Evolutionary conservation across 2,113 vertebrate species (phyloP).

Genomic region (Hydropotes inermis): DNA sequence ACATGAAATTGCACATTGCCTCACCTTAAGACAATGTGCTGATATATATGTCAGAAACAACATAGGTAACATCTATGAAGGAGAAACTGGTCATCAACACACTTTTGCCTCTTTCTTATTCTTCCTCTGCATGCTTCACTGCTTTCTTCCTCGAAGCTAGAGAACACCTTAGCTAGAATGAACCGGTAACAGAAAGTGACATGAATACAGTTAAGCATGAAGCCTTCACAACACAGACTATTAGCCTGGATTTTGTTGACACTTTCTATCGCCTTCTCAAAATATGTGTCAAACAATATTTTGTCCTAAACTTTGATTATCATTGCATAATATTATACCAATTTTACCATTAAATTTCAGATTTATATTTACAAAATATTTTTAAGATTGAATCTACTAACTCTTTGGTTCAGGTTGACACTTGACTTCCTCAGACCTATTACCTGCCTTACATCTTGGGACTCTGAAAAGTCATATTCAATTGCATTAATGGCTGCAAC

Average conservation of each 20-base stretch:
- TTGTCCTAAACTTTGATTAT: neutral
- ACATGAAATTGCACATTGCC: neutral
- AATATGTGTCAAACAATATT: neutral
- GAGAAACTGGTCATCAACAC: neutral
- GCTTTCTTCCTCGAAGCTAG: neutral
- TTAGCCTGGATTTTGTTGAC: slow-evolving; percentile 29
- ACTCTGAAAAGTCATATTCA: neutral
- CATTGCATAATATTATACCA: neutral
- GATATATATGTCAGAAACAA: neutral
- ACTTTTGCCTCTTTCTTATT: neutral
- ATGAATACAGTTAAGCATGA: slow-evolving; percentile 35
- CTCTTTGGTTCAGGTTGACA: neutral
- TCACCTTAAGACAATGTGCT: neutral
- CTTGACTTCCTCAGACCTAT: neutral
- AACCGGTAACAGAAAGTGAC: neutral
- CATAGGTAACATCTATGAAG: neutral
- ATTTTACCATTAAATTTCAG: neutral
- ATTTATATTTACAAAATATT: neutral
- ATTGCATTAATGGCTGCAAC: neutral
- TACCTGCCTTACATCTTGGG: neutral
- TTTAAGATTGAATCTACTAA: neutral
- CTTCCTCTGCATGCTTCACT: neutral
- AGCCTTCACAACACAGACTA: neutral
- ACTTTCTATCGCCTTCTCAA: neutral
- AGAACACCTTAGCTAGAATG: neutral